phyloP scores from a whole-genome alignment of 1,140 invertebrate genomes.

The Drosophila sucinea region DNA sequence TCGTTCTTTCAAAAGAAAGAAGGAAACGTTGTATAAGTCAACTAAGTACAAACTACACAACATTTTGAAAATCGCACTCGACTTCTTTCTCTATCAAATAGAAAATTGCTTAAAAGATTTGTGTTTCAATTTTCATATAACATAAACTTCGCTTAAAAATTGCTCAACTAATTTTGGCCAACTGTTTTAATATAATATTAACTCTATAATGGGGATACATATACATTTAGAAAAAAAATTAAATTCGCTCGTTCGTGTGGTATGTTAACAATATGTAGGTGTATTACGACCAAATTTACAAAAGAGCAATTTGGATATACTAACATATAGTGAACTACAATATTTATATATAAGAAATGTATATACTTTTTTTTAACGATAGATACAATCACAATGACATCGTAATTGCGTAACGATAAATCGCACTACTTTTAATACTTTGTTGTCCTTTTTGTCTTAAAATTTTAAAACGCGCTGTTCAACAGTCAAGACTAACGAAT shows the following conservation, averaged over 20 bases:
- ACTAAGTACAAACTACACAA: conserved; percentile 43
- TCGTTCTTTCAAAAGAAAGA: too few relatives aligned
- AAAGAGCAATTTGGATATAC: conserved; percentile 41
- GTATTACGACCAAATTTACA: conserved; percentile 47
- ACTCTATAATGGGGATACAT: conserved; percentile 37
- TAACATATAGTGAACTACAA: neutral
- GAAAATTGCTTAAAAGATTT: conserved; percentile 71
- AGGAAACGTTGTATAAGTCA: conserved; percentile 29
- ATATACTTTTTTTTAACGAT: conserved; percentile 2
- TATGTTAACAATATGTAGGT: conserved; percentile 57
- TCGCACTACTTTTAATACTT: conserved; percentile 1
- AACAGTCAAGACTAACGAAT: neutral
- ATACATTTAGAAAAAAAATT: conserved; percentile 62
- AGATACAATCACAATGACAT: conserved; percentile 10
- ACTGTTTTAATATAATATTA: conserved; percentile 28
- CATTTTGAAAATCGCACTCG: conserved; percentile 44
- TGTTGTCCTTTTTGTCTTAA: neutral
- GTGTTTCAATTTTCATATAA: conserved; percentile 20
- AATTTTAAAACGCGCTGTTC: neutral
- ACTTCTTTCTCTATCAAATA: conserved; percentile 74
- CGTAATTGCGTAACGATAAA: neutral
- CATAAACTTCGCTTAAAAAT: conserved; percentile 31
- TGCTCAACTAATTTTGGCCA: conserved; percentile 39
- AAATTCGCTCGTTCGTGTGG: conserved; percentile 68
- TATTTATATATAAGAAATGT: conserved; percentile 14